Evolutionary conservation across 1,140 invertebrate species (phyloP), one percentile per base, ranked within the genome.

Genomic region (Eriocheir sinensis): DNA sequence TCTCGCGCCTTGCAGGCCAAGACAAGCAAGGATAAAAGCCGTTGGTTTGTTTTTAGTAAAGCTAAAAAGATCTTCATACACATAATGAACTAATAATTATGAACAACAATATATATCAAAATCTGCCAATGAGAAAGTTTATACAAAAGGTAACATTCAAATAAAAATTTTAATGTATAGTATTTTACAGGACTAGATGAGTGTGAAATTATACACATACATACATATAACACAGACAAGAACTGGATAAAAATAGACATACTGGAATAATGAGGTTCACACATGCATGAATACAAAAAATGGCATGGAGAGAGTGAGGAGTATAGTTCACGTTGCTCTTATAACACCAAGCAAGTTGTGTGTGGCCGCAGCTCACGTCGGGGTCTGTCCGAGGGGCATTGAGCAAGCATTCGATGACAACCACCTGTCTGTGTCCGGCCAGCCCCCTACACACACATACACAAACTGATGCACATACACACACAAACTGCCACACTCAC

Each of bases 151-250:
- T 48, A 88, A 86, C 89, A 48, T 85, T 92, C 79, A 88, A 38
- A 93, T 44, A 93, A 93, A 92, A 91, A 83, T 92, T 36, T 81
- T 81, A n/a, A 72, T 92, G 48, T 40, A 92, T 44, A n/a, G 21
- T 72, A 72, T 72, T 53, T 80, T 89, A 89, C 44, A 93, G 93
- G 93, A 93, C 93, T 93, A 93, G 93, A 93, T 79, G 89, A 93
- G 86, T 89, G 60, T 93, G 80, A 32, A 89, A 93, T 85, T 85
- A 92, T 92, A 92, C 41, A 80, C 85, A n/a, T 72, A 72, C 44
- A n/a, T n/a, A n/a, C 27, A 72, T 21, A 53, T 38, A 89, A 38
- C 40, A 85, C 79, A 93, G 53, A 93, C 80, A 93, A 89, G 44
- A 93, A 89, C 3, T 89, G 72, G 86, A 93, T 88, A 92, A 40